Base-by-base conservation (phyloP, 2,113 vertebrate genomes). In the Holacanthus passer region DNA sequence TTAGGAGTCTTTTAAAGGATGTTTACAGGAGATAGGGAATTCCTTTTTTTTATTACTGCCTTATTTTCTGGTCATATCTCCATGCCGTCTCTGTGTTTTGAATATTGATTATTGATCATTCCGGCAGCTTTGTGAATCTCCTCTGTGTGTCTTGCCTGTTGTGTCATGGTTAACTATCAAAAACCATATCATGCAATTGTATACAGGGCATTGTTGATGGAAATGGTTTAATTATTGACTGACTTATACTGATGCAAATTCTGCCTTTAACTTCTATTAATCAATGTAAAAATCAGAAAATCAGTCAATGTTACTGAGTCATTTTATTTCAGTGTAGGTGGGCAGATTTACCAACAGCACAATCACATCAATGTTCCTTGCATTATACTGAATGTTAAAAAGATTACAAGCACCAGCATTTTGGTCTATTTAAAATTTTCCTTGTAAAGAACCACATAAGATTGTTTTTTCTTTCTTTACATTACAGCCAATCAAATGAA, bases 101-200 rank as follows among this genome's bases (percentile, higher is more conserved):
- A 76, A 59, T 66, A 74, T 81, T 63, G 79, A 83, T 60, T 56
- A 73, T 63, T 69, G 45, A 63, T 89, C 70, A 67, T 82, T 81
- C 48, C 37, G 89, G 90, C 92, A 93, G 92, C 88, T 92, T 88
- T 37, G 64, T 78, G 55, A 68, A 73, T 60, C 53, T 82, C 59
- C 53, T 50, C n/a, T 72, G 60, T 63, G 52, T 85, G 65, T 83
- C 37, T 29, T 10, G 53, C 16, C 66, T 52, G 50, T 63, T 73
- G 47, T 78, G 29, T 79, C 16, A 55, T 37, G 43, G 60, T 66
- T 72, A 66, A 66, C 39, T 79, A 59, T 72, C 24, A 64, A 43
- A 31, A 59, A 79, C 13, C 82, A 73, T 81, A 86, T 89, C 73
- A 64, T 72, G 67, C 64, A 63, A 78, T 72, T 62, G 43, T 62